Percentiles rank a stretch among this genome's conserved stretches.
These are phyloP conservation scores for Xanthia icteritia DNA, from an alignment of 2,888 invertebrate species.

Conservation along the genomic window DNA sequence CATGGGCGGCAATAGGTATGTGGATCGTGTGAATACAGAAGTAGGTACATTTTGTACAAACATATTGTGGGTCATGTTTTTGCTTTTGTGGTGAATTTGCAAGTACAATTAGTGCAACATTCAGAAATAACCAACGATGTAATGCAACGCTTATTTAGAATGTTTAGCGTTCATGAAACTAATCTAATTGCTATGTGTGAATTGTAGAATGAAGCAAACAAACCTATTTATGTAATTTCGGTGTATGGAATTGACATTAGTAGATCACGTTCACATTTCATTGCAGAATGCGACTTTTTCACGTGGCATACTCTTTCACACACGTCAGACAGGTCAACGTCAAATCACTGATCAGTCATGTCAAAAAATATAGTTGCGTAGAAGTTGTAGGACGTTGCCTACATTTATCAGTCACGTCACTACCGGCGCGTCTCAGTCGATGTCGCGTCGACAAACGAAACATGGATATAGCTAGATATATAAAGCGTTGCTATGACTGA, in stretches of 20 bases:
- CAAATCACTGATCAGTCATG: too few relatives aligned
- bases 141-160: not conserved
- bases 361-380: too few relatives aligned
- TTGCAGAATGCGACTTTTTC: not conserved
- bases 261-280: not conserved
- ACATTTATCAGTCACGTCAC: too few relatives aligned
- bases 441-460: too few relatives aligned
- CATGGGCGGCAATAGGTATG: not conserved
- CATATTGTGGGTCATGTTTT: not conserved
- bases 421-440: too few relatives aligned
- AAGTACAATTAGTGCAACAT: not conserved
- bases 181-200: conserved; percentile 1
- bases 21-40: not conserved
- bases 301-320: not conserved
- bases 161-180: not conserved
- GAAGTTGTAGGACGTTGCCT: too few relatives aligned
- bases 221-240: not conserved
- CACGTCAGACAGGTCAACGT: too few relatives aligned
- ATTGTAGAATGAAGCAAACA: not conserved
- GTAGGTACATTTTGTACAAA: not conserved
- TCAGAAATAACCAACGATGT: not conserved
- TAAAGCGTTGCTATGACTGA: too few relatives aligned
- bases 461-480: too few relatives aligned
- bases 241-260: not conserved
- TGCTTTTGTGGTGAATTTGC: not conserved